These are phyloP conservation scores for Acleris literana DNA, from an alignment of 2,888 invertebrate species.

Conservation along the genomic window DNA sequence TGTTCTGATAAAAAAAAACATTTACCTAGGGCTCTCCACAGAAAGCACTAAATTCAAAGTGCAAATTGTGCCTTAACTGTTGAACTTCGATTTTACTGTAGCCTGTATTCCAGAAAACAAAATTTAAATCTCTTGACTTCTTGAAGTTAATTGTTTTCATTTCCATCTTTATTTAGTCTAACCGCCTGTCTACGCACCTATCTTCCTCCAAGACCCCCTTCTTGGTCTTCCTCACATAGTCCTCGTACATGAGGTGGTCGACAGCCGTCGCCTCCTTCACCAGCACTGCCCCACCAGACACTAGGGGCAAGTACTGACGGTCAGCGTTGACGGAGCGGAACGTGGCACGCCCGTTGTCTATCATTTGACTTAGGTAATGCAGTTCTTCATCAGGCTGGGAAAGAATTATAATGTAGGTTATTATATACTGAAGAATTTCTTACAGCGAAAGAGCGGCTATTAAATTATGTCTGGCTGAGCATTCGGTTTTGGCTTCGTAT, in stretches of 20 bases:
- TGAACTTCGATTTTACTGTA: too few species aligned
- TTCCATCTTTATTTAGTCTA: too few species aligned
- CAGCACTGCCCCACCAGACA: slow-evolving; percentile 66
- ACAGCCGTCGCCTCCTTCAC: slow-evolving; percentile 88
- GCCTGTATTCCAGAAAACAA: too few species aligned
- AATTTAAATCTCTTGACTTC: background rate
- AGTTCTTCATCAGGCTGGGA: slow-evolving; percentile 69
- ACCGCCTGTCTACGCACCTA: slow-evolving; percentile 64
- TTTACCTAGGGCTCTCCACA: too few species aligned
- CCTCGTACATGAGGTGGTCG: slow-evolving; percentile 87
- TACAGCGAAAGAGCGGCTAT: too few species aligned
- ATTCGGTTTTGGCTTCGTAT: background rate
- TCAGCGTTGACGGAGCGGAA: slow-evolving; percentile 60
- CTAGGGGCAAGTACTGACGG: slow-evolving; percentile 59
- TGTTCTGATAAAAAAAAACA: too few species aligned
- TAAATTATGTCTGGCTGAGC: too few species aligned
- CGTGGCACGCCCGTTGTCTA: slow-evolving; percentile 65
- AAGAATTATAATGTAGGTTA: too few species aligned
- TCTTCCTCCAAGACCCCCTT: slow-evolving; percentile 83
- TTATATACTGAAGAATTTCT: too few species aligned
- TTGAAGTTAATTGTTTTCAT: too few species aligned
- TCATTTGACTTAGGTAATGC: slow-evolving; percentile 68
- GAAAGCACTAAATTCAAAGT: too few species aligned
- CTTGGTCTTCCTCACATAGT: slow-evolving; percentile 86
- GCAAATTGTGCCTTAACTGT: too few species aligned